These are phyloP conservation scores for Hyposmocoma kahamanoa DNA, from an alignment of 1,140 invertebrate genomes.

Conservation along the genomic window DNA sequence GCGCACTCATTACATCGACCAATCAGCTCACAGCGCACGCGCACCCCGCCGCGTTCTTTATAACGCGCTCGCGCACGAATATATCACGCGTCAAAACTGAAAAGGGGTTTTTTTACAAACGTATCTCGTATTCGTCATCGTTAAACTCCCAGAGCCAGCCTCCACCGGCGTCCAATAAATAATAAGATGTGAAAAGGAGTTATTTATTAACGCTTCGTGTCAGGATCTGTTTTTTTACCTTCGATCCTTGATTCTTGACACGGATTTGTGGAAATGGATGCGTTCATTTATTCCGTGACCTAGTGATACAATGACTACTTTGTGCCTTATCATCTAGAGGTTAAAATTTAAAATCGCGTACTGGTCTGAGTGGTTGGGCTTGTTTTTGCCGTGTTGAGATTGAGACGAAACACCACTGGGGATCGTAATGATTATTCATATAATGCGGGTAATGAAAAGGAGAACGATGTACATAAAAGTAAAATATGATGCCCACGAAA, in stretches of 20 bases:
- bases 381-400: conserved; percentile 1
- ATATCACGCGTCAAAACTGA: conserved; percentile 61
- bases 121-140: conserved; percentile 69
- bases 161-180: conserved; percentile 35
- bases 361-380: not conserved
- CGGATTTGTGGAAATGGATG: conserved; percentile 57
- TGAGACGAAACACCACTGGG: conserved; percentile 1
- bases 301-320: conserved; percentile 13
- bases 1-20: conserved; percentile 45
- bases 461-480: conserved; percentile 5
- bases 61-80: conserved; percentile 49
- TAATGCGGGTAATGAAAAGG: conserved; percentile 4
- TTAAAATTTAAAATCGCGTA: conserved; percentile 24
- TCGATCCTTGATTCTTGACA: conserved; percentile 52
- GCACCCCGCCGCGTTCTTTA: conserved; percentile 64
- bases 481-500: conserved; percentile 1
- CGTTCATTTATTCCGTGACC: conserved; percentile 30
- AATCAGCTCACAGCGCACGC: conserved; percentile 49
- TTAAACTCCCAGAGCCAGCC: conserved; percentile 43
- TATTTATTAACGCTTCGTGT: conserved; percentile 41
- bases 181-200: conserved; percentile 38
- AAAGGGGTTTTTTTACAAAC: conserved; percentile 55
- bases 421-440: conserved; percentile 2
- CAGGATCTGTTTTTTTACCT: conserved; percentile 35
- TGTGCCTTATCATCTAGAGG: conserved; percentile 16